A percentile compares a stretch with the other conserved stretches of the same genome.
These are phyloP conservation scores for Danio choprae DNA, from an alignment of 2,797 vertebrate species.

Conservation along the genomic window DNA sequence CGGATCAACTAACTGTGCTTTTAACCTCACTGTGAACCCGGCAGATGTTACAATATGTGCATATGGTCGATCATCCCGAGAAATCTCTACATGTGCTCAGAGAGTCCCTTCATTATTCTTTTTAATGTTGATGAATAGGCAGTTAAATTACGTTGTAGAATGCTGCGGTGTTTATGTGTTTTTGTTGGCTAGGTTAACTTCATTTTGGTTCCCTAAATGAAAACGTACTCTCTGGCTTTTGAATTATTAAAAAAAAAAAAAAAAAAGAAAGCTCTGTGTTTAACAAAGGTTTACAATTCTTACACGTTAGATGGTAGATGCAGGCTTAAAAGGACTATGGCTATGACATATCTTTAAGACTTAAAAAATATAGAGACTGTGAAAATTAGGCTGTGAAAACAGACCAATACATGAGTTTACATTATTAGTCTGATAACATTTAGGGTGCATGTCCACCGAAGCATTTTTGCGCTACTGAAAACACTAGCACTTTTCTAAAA, in stretches of 20 bases:
- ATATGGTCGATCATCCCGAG: background rate
- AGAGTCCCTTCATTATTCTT: background rate
- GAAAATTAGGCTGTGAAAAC: no score
- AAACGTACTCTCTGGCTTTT: background rate
- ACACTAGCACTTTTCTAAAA: no score
- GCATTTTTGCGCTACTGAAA: no score
- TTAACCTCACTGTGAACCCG: slow-evolving; percentile 7
- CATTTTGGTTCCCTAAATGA: background rate
- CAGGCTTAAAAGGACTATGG: no score
- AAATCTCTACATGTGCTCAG: background rate
- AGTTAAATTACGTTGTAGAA: background rate
- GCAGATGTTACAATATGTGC: slow-evolving; percentile 9
- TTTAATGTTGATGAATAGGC: slow-evolving; percentile 5
- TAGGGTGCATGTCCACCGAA: no score
- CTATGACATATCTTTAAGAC: no score
- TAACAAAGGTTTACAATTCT: background rate
- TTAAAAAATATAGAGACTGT: no score
- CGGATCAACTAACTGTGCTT: slow-evolving; percentile 9
- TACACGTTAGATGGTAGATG: background rate
- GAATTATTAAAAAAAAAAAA: background rate
- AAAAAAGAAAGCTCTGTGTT: background rate
- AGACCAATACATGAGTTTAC: no score
- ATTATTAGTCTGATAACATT: no score
- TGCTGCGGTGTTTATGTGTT: background rate
- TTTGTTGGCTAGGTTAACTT: background rate